Evolutionary conservation across 1,140 invertebrate species (phyloP), one percentile per base, ranked within the genome.

Genomic region (Helicoverpa armigera): DNA sequence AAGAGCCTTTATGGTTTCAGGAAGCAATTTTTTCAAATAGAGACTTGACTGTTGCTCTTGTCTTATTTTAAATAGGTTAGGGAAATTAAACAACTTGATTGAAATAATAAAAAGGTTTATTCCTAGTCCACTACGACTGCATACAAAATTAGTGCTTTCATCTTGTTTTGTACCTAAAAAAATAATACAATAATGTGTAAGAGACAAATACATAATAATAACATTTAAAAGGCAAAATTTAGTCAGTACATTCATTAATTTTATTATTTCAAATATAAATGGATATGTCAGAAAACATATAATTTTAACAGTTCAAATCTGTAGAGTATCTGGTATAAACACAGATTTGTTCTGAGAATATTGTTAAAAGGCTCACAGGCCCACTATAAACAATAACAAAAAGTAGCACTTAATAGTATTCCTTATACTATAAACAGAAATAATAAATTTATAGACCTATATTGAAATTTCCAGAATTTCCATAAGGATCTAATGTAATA

Each of bases 91-190:
- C 11, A 58, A 43, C n/a, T 51, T 48, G 12, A 43, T 51, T 83
- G 79, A 83, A 80, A 83, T 73, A 75, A 77, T 86, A 70, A 88
- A 88, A 89, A 86, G 73, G 58, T 92, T 90, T 91, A 92, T 90
- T 88, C 86, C 80, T 86, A 88, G 83, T 87, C 84, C 82, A 86
- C 86, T 89, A 88, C 81, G 87, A 85, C 86, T 81, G 82, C 88
- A 83, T 86, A 89, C 83, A 90, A 91, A 86, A 87, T 87, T 85
- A 89, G 85, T 87, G 74, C 78, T 87, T 87, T 91, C 83, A 86
- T 84, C 87, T 77, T 65, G 74, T 86, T 89, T 86, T 88, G 87
- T 89, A 88, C 87, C 86, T 90, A 90, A 89, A 90, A 69, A 72
- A 85, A 89, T 79, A 90, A 84, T 86, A 89, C 86, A 87, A 88